Conservation (phyloP, 2,888 invertebrate genomes). For the Beris chalybata region DNA sequence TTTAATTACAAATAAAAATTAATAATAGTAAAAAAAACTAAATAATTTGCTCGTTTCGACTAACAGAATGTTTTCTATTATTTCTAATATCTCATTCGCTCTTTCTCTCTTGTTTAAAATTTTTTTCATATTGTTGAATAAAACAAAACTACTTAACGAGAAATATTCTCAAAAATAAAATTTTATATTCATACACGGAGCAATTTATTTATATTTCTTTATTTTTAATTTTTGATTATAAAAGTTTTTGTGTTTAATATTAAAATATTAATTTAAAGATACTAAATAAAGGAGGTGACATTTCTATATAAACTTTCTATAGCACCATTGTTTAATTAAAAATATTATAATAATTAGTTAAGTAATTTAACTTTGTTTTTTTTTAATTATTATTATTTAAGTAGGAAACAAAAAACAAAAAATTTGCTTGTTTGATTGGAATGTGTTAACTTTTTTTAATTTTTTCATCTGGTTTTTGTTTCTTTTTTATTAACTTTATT, state of each 20-base stretch:
- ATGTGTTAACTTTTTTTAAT: constrained; percentile 38
- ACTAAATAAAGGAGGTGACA: constrained; percentile 6
- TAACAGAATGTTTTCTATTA: neutral
- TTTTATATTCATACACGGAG: constrained; percentile 18
- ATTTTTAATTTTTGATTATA: constrained; percentile 10
- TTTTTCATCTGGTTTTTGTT: constrained; percentile 40
- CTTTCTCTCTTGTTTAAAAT: constrained; percentile 19
- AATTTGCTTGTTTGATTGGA: constrained; percentile 31
- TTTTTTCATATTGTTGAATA: constrained; percentile 1
- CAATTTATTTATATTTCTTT: constrained; percentile 19
- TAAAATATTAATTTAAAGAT: constrained; percentile 40
- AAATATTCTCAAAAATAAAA: constrained; percentile 36
- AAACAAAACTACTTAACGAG: constrained; percentile 21
- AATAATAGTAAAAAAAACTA: constrained; percentile 7
- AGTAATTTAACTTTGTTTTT: neutral
- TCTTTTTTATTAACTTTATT: constrained; percentile 23
- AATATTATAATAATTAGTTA: constrained; percentile 14
- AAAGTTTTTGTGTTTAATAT: constrained; percentile 15
- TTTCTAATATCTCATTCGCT: constrained; percentile 1
- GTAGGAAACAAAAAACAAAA: constrained; percentile 29
- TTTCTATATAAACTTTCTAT: constrained; percentile 47
- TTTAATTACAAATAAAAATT: constrained; percentile 10
- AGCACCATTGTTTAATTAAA: constrained; percentile 49
- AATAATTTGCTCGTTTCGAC: neutral
- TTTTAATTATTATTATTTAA: constrained; percentile 7